Conservation (phyloP, 92 coral and sea anemone genomes). For the Anthopleura xanthogrammica region DNA sequence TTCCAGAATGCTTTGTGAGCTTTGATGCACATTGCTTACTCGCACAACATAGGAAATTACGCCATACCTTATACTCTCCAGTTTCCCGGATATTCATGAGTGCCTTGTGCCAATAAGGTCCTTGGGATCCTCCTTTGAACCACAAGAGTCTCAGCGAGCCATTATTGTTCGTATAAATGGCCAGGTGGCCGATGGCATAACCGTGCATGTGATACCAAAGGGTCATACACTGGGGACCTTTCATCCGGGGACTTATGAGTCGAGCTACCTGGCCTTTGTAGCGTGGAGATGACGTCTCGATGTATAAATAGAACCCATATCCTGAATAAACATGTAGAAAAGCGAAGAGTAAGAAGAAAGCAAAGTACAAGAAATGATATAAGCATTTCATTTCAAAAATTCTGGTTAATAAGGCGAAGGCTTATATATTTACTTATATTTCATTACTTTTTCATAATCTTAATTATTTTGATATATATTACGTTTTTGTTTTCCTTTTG, state of each 20-base stretch:
- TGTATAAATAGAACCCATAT: background rate
- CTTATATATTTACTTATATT: too few species aligned
- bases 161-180: slow-evolving; percentile 24
- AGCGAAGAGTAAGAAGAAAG: too few species aligned
- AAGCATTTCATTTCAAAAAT: too few species aligned
- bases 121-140: slow-evolving; percentile 40
- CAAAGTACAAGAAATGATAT: too few species aligned
- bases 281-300: slow-evolving; percentile 31
- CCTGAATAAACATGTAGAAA: background rate
- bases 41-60: too few species aligned
- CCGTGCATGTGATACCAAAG: slow-evolving; percentile 58
- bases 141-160: slow-evolving; percentile 23
- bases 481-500: too few species aligned
- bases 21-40: background rate
- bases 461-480: too few species aligned
- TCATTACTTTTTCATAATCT: too few species aligned
- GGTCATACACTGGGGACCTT: slow-evolving; percentile 55
- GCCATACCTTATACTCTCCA: slow-evolving; percentile 24
- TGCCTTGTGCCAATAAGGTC: slow-evolving; percentile 27
- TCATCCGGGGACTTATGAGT: slow-evolving; percentile 44
- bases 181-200: slow-evolving; percentile 36
- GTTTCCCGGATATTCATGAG: slow-evolving; percentile 39
- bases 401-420: too few species aligned
- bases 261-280: slow-evolving; percentile 28
- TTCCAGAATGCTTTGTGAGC: too few species aligned